phyloP scores from a whole-genome alignment of 2,113 vertebrate species.

The Emydocephalus ijimae region DNA sequence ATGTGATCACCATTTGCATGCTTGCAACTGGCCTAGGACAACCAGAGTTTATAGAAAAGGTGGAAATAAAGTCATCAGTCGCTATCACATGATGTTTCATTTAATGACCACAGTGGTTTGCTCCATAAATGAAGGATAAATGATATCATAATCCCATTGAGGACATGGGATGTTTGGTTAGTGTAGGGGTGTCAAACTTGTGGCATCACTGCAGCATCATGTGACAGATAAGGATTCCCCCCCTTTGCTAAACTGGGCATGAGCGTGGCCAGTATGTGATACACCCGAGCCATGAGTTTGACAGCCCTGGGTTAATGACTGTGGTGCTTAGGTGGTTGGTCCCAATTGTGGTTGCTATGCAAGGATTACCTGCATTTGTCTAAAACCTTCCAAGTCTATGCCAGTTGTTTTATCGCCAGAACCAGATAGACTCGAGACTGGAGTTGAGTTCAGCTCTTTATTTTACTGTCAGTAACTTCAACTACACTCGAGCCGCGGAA shows the following conservation, averaged over 20 bases:
- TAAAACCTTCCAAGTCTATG: not conserved
- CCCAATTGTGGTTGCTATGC: not conserved
- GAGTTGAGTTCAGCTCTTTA: too few relatives aligned
- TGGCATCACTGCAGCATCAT: fast-evolving
- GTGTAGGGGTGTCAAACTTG: too few relatives aligned
- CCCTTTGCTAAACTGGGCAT: too few relatives aligned
- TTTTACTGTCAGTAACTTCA: too few relatives aligned
- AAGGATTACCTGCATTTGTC: not conserved
- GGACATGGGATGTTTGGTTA: not conserved
- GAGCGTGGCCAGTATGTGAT: too few relatives aligned
- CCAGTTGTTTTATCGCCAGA: too few relatives aligned
- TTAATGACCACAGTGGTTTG: not conserved
- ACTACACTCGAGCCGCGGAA: too few relatives aligned
- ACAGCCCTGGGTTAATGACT: not conserved
- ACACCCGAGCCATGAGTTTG: too few relatives aligned
- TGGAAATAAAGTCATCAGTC: not conserved
- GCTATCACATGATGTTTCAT: not conserved
- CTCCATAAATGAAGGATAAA: not conserved
- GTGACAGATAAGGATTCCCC: too few relatives aligned
- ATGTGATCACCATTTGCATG: not conserved
- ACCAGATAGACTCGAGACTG: too few relatives aligned
- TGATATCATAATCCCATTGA: not conserved
- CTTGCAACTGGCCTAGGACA: not conserved
- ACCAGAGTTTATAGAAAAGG: not conserved
- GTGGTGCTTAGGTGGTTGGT: not conserved